Conservation (phyloP, 2,888 invertebrate species). For the Pristionchus arcanus region DNA sequence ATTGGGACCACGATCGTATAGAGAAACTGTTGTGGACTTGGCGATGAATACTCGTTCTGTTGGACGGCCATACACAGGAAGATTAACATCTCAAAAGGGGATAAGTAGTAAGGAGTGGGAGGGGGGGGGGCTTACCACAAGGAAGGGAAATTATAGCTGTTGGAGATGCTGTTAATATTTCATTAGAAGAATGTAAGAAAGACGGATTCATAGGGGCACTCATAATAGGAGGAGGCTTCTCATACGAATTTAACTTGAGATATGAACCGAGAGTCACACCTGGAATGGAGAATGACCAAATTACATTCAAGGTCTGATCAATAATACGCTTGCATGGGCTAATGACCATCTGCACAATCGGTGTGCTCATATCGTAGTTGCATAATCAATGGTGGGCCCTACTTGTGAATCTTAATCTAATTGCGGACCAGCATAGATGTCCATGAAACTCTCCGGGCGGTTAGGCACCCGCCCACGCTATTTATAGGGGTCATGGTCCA, state of each 20-base stretch:
- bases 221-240: conserved; percentile 16
- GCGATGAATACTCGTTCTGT: not conserved
- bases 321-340: too few relatives aligned
- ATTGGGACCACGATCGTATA: conserved; percentile 21
- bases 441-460: too few relatives aligned
- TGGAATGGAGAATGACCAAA: not conserved
- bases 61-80: not conserved
- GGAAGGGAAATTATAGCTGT: not conserved
- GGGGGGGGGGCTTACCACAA: not conserved
- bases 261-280: conserved; percentile 46
- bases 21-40: not conserved
- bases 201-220: not conserved
- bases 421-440: too few relatives aligned
- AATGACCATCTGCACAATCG: too few relatives aligned
- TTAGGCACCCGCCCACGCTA: too few relatives aligned
- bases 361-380: too few relatives aligned
- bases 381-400: too few relatives aligned
- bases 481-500: too few relatives aligned
- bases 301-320: too few relatives aligned
- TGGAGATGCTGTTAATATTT: not conserved
- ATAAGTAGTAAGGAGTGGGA: not conserved
- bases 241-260: conserved; percentile 37
- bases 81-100: not conserved
- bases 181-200: not conserved
- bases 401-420: too few relatives aligned